Percentiles rank a stretch among this genome's conserved stretches.
phyloP scores from a whole-genome alignment of 2,797 vertebrate species.

The Threskiornis aethiopicus region DNA sequence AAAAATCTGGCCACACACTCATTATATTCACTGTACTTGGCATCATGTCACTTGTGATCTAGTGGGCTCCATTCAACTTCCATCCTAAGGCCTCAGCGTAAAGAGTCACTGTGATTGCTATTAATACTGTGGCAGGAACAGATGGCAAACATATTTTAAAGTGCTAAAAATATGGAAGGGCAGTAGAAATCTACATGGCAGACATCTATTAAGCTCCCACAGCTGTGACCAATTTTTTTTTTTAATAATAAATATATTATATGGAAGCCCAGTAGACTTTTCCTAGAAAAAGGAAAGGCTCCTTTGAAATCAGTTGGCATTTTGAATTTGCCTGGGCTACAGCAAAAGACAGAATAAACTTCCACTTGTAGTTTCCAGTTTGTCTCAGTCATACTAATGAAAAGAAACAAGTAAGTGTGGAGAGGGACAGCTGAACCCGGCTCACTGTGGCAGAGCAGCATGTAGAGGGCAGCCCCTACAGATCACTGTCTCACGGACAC shows the following conservation, averaged over 20 bases:
- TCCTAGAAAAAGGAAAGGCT: neutral
- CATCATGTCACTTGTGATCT: constrained; percentile 67
- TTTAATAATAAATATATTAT: neutral
- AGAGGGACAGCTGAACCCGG: neutral
- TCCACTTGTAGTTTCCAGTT: neutral
- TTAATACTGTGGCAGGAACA: constrained; percentile 58
- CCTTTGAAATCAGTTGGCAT: neutral
- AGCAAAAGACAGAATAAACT: constrained; percentile 13
- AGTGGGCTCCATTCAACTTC: constrained; percentile 48
- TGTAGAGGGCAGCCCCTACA: neutral
- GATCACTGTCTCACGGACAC: neutral
- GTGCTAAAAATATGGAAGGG: neutral
- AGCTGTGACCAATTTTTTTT: constrained; percentile 8
- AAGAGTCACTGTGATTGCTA: constrained; percentile 32
- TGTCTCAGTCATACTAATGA: constrained; percentile 18
- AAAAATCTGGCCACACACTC: constrained; percentile 35
- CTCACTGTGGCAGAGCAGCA: neutral
- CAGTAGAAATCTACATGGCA: constrained; percentile 37
- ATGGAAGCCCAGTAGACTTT: neutral
- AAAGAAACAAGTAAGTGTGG: constrained; percentile 6
- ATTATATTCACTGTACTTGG: constrained; percentile 52
- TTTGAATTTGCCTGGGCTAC: neutral
- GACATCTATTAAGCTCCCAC: constrained; percentile 23
- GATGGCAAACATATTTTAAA: constrained; percentile 65
- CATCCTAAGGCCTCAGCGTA: constrained; percentile 44